phyloP scores from a whole-genome alignment of 2,113 vertebrate genomes.

The Coturnix japonica region DNA sequence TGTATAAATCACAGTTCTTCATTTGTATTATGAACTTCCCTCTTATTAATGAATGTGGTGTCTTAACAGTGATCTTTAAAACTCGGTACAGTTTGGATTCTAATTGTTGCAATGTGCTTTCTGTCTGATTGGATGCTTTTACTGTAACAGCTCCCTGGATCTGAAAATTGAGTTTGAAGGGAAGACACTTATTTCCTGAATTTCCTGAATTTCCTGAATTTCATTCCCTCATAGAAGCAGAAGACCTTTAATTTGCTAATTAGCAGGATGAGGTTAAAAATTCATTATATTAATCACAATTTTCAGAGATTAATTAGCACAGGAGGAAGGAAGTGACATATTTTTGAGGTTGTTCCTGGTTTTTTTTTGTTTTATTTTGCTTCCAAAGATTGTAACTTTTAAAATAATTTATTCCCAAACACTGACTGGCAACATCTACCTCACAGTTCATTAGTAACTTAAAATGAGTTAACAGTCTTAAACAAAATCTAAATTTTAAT shows the following conservation, averaged over 20 bases:
- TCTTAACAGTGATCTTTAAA: conserved; percentile 13
- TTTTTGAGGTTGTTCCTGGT: neutral
- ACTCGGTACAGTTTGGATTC: neutral
- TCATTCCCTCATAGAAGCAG: accelerated
- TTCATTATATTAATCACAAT: neutral
- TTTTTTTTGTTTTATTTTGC: neutral
- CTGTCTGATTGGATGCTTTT: neutral
- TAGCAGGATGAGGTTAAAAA: neutral
- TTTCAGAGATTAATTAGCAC: neutral
- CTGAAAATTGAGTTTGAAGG: neutral
- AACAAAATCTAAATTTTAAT: conserved; percentile 12
- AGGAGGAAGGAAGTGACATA: neutral
- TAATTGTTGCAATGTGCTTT: neutral
- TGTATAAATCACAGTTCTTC: conserved; percentile 26
- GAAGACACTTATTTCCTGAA: neutral
- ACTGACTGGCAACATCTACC: neutral
- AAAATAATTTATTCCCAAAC: neutral
- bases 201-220: neutral
- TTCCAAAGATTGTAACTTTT: neutral
- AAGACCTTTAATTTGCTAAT: neutral
- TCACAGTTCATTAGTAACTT: neutral
- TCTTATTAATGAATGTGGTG: neutral
- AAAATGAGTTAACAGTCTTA: neutral
- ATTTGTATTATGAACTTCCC: conserved; percentile 12
- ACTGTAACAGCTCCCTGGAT: neutral